Base-by-base conservation (phyloP, 2,888 invertebrate genomes). In the Cephus sareptanus region DNA sequence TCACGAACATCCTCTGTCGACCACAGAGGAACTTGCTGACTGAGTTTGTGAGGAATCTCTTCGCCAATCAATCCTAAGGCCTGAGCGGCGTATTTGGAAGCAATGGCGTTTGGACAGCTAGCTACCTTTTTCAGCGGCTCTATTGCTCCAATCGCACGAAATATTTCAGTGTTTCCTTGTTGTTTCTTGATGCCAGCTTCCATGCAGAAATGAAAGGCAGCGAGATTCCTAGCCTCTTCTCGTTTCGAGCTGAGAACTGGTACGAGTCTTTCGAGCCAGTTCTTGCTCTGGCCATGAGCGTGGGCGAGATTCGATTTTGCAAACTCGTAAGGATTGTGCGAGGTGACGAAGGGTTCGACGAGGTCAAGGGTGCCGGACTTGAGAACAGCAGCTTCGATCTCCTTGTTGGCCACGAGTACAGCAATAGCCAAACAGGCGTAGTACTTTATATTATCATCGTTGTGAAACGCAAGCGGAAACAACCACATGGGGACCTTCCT, bases 171-270 rank as follows among this genome's bases (percentile, higher is more conserved):
- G 82, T 97, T 97, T 6, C 97, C 97, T 91, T 98, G 98, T 86
- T 96, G 96, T 87, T 98, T 97, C 91, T 99, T 99, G 77, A 99
- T 99, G 69, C 98, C 98, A 15, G 99, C 99, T 92, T 99, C 99
- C 98, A 99, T 98, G 89, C 98, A 98, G 91, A 99, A 97, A 90
- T 99, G 99, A 91, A 99, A 99, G 68, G 99, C 98, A 4, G 99
- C 99, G 86, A 99, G 92, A 90, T 98, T 98, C 87, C 98, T 94
- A 0, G 99, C 99, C 92, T 99, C 99, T 90, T 98, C 98, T 81
- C 98, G 94, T 90, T 98, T 97, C 70, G 98, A 98, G 90, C 96
- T 97, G 77, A 99, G 93, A 15, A 99, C 97, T 1, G 99, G 98
- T 6, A 99, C 97, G 83, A 99, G 93, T 86, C 97, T 94, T 92